phyloP scores from a whole-genome alignment of 2,888 invertebrate genomes.

The Temnothorax unifasciatus region DNA sequence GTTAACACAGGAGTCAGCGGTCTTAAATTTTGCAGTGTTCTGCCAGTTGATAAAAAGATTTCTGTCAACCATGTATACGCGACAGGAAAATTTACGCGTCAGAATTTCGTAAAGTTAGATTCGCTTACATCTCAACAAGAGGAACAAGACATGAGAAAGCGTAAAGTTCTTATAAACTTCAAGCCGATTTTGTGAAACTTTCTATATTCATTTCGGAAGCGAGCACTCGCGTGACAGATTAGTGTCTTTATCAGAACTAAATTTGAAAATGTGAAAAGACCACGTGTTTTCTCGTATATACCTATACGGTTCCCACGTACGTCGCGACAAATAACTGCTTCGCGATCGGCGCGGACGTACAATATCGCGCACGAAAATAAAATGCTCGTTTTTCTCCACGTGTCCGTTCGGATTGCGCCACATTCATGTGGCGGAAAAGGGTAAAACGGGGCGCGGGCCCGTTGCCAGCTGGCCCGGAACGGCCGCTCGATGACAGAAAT shows the following conservation, averaged over 20 bases:
- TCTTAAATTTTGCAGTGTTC: neutral
- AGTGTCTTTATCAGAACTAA: neutral
- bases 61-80: neutral
- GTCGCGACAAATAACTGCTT: neutral
- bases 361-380: constrained; percentile 42
- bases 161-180: neutral
- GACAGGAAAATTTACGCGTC: neutral
- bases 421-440: constrained; percentile 37
- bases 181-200: neutral
- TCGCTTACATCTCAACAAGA: neutral
- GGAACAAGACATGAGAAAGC: neutral
- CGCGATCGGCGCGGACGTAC: neutral
- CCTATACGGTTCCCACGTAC: neutral
- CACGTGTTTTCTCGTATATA: neutral
- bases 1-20: neutral
- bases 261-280: neutral
- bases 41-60: neutral
- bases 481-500: constrained; percentile 30
- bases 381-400: constrained; percentile 18
- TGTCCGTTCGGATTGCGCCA: constrained; percentile 1
- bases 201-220: constrained; percentile 1
- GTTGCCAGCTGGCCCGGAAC: constrained; percentile 45
- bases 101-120: neutral
- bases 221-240: neutral
- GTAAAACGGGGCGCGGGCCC: constrained; percentile 20